Base-by-base conservation (phyloP, 2,888 invertebrate genomes). In the Microctonus hyperodae region DNA sequence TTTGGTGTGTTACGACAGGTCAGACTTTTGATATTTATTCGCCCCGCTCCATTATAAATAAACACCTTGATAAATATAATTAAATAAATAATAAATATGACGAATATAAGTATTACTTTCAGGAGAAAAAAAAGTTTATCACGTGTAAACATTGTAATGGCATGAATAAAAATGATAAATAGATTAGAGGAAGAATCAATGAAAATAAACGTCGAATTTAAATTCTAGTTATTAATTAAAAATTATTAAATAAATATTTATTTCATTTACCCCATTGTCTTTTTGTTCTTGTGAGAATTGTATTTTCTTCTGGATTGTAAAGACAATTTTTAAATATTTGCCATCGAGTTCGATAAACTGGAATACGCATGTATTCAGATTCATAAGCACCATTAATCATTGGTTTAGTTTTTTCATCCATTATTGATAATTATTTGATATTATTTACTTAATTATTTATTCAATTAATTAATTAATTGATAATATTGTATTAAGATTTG, bases 221-320 rank as follows among this genome's bases (percentile, higher is more conserved):
- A 7, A 28, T 28, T 5, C 28, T 3, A 28, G 3, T 28, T 28
- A 28, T 28, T 28, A 5, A 28, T 28, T 5, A 5, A 28, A 28
- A 7, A 5, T 28, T 5, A 28, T 5, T 3, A 5, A 28, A 25
- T 59, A 35, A 9, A 10, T 35, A 35, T 51, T 5, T 23, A 6
- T 16, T 6, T 44, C 23, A 65, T 73, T 89, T 84, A 91, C 92
- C 90, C 91, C 92, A 92, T 82, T 89, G 86, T 69, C 84, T 82
- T 20, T 86, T 85, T 55, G 89, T 88, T 60, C 90, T 85, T 2
- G 90, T 90, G 69, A 90, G 80, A 68, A 90, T 86, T 22, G 88
- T 89, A 50, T 89, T 87, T 35, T 89, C 87, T 60, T 87, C 86
- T 0, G 88, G 83, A 74, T 91, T 88, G 77, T 87, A 87, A 20